Base-by-base conservation (phyloP, 2,888 invertebrate genomes). In the Morpho deidamia region DNA sequence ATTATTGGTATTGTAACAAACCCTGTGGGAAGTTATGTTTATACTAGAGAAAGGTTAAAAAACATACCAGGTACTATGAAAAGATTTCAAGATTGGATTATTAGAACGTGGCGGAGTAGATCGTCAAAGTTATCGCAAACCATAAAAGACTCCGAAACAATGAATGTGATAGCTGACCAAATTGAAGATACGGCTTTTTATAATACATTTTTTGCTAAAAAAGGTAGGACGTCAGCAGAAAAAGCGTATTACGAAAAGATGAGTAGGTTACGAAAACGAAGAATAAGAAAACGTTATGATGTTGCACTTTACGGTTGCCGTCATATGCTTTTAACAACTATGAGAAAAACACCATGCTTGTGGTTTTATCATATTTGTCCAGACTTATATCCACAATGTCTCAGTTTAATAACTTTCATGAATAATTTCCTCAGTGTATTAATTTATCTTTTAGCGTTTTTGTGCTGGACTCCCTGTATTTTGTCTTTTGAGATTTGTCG, bases 311-410 rank as follows among this genome's bases (percentile, higher is more conserved):
- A 55, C 33, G 62, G 72, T 34, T 79, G 81, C 56, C 64, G 66
- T 0, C 70, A 78, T 55, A 59, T 64, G 12, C 52, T 79, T 34
- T 62, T 83, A 42, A 63, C 62, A 4, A 75, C 81, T 0, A 56
- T 81, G 47, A 71, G 80, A 34, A 75, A 64, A 48, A 72, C 63
- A 1, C 83, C 83, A 3, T 80, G 77, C 60, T 47, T 83, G 12
- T 82, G 81, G 76, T 68, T 76, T 2, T 81, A 80, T 52, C 69
- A 76, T 39, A 50, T 80, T 44, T 81, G 73, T 50, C 83, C 83
- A 11, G 51, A 59, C n/a, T 62, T 73, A 37, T 83, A 83, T 56
- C 77, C 78, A 1, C 75, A 76, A 40, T 82, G 70, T 60, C 67
- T 82, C 33, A 63, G 68, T 54, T 61, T 71, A 9, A 10, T 78